Base-by-base conservation (phyloP, 2,113 vertebrate species). In the Deroptyus accipitrinus region DNA sequence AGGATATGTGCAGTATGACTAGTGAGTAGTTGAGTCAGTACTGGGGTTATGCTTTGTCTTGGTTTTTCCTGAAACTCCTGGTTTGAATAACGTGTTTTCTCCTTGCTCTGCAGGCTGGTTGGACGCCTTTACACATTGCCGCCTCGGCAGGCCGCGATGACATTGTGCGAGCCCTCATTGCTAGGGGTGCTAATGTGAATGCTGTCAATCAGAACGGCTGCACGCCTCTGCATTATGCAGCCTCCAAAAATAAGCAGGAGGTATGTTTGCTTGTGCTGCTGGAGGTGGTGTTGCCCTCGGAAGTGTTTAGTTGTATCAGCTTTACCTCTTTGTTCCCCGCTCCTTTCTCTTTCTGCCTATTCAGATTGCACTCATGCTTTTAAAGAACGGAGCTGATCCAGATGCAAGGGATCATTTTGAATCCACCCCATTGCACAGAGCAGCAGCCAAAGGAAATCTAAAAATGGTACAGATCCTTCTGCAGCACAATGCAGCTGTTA, bases 51-150 rank as follows among this genome's bases (percentile, higher is more conserved):
- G 17, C 17, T 39, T 55, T 55, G 15, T 30, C 5, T 1, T 5
- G 7, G 11, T 66, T 88, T 37, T 90, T 2, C 37, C 37, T 67
- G 49, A 61, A 86, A 61, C 25, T 51, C 16, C 4, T 51, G 16
- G 6, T 70, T 61, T 62, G 33, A 59, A 27, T 67, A 37, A 86
- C 0, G 0, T 57, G 51, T 7, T 51, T 30, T 90, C 48, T 62
- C 22, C 52, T 84, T 72, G 37, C 13, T 48, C 57, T 94, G 5
- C 66, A 99, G 99, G 98, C 98, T 55, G 98, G 97, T 2, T 99
- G 99, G 99, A 98, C 98, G 49, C 99, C 99, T 67, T 97, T 99
- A 86, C 99, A 99, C 93, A 99, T 99, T 35, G 99, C 99, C 10
- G 98, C 99, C 15, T 99, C 99, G 7, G 99, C 99, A 31, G 99